These are phyloP conservation scores for Metaphire vulgaris DNA, from an alignment of 1,140 invertebrate genomes.

Conservation along the genomic window DNA sequence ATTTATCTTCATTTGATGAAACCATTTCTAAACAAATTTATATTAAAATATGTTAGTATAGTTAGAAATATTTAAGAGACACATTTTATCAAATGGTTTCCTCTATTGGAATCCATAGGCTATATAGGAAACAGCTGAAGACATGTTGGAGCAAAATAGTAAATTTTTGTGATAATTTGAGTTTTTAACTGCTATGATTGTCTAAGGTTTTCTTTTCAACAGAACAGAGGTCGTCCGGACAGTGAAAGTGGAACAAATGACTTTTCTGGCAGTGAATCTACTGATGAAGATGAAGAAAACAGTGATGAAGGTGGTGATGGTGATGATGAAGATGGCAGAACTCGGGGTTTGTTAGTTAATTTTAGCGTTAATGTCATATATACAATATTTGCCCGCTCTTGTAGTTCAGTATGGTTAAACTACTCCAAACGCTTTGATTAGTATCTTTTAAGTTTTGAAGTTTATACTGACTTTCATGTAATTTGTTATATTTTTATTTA, in stretches of 20 bases:
- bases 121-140: neutral
- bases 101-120: neutral
- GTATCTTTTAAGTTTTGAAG: neutral
- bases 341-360: neutral
- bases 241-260: neutral
- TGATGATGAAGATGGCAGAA: neutral
- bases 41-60: neutral
- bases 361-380: neutral
- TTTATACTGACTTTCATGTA: neutral
- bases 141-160: neutral
- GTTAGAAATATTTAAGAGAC: neutral
- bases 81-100: neutral
- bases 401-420: too few relatives aligned
- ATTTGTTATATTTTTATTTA: neutral
- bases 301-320: too few relatives aligned
- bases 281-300: too few relatives aligned
- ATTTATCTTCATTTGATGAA: too few relatives aligned
- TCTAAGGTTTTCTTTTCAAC: neutral
- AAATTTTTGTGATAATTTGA: too few relatives aligned
- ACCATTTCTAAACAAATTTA: too few relatives aligned
- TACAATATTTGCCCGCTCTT: too few relatives aligned
- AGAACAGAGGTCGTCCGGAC: neutral
- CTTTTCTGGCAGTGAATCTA: neutral
- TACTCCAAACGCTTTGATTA: too few relatives aligned
- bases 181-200: too few relatives aligned